These are phyloP conservation scores for Dendrocopos noguchii DNA, from an alignment of 2,113 vertebrate species.

Conservation along the genomic window DNA sequence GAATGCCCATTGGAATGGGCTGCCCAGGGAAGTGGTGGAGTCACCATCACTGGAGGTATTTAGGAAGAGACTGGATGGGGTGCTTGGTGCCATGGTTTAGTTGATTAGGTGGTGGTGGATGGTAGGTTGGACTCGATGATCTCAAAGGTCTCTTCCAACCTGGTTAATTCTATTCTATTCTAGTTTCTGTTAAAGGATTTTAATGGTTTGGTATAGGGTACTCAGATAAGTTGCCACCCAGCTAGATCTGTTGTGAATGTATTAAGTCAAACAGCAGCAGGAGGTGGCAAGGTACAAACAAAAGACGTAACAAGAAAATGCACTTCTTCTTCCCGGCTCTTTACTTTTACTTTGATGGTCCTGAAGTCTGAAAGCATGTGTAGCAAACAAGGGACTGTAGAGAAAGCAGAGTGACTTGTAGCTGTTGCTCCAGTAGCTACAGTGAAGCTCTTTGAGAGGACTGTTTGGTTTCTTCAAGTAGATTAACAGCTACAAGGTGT, in stretches of 20 bases:
- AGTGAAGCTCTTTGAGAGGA: background rate
- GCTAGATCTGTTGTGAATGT: background rate
- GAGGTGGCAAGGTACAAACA: background rate
- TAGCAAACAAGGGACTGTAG: background rate
- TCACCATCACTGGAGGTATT: no score
- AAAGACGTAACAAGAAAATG: background rate
- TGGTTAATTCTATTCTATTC: no score
- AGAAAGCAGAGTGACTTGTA: background rate
- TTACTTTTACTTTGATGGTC: background rate
- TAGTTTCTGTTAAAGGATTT: background rate
- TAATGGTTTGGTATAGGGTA: background rate
- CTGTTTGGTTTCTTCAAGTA: background rate
- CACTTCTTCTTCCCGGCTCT: background rate
- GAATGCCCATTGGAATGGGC: no score
- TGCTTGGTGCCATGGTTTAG: no score
- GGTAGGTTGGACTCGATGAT: no score
- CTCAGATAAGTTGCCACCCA: background rate
- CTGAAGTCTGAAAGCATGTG: background rate
- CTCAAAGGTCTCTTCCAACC: no score
- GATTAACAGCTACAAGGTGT: background rate
- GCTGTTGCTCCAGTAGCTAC: background rate
- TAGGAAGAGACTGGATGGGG: no score
- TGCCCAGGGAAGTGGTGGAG: no score
- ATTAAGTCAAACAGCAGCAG: background rate
- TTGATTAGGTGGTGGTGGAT: no score